These are phyloP conservation scores for Salpingus planirostris DNA, from an alignment of 2,888 invertebrate species.

Conservation along the genomic window DNA sequence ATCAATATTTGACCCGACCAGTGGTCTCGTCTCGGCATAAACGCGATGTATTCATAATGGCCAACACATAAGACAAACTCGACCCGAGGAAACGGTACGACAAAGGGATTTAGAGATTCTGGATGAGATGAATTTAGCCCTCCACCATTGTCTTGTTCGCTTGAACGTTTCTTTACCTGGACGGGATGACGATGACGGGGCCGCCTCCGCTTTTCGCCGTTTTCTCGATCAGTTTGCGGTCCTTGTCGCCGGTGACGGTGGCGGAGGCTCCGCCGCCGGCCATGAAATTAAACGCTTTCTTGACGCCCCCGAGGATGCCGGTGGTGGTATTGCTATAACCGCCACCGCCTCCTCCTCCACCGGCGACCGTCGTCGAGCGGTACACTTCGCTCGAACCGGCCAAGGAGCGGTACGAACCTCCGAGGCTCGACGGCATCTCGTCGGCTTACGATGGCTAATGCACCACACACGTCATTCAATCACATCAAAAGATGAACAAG, in stretches of 20 bases:
- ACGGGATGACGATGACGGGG: constrained; percentile 27
- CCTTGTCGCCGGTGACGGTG: constrained; percentile 15
- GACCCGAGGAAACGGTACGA: too few relatives aligned
- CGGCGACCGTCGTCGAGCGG: constrained; percentile 51
- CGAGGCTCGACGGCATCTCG: constrained; percentile 55
- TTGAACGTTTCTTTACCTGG: constrained; percentile 25
- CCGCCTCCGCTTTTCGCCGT: constrained; percentile 13
- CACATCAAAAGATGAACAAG: too few relatives aligned
- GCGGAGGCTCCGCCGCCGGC: constrained; percentile 16
- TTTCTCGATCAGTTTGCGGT: constrained; percentile 22
- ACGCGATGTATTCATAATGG: too few relatives aligned
- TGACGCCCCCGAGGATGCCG: constrained; percentile 50
- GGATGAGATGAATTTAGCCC: too few relatives aligned
- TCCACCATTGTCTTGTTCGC: too few relatives aligned
- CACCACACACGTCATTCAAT: too few relatives aligned
- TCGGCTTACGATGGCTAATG: too few relatives aligned
- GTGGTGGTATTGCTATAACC: constrained; percentile 12
- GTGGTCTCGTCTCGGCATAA: background rate
- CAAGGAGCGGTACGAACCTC: constrained; percentile 56
- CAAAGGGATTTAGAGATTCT: too few relatives aligned
- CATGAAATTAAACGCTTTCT: constrained; percentile 48
- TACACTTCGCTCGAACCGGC: constrained; percentile 45
- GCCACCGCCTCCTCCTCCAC: constrained; percentile 14
- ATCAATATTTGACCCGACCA: constrained; percentile 12
- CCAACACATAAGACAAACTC: too few relatives aligned